A percentile compares a stretch with the other conserved stretches of the same genome.
phyloP scores from a whole-genome alignment of 2,888 invertebrate species.

The Pandemis cinnamomeana region DNA sequence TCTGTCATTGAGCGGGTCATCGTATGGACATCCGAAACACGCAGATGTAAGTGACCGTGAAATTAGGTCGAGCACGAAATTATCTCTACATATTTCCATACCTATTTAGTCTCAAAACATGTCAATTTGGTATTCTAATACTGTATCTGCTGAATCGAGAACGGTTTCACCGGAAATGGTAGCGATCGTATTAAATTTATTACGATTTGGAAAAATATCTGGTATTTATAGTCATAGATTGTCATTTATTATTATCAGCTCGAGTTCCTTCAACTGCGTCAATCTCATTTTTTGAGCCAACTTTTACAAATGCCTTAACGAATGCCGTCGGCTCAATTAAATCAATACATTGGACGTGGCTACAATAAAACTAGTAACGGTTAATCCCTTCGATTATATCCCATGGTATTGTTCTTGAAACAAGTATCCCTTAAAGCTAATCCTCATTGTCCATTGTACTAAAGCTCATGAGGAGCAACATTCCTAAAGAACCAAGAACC shows the following conservation, averaged over 20 bases:
- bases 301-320: background rate
- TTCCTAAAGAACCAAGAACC: constrained; percentile 6
- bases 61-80: constrained; percentile 57
- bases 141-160: constrained; percentile 13
- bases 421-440: constrained; percentile 27
- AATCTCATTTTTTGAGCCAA: background rate
- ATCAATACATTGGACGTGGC: background rate
- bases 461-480: constrained; percentile 14
- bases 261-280: background rate
- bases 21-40: constrained; percentile 59
- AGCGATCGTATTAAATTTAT: background rate
- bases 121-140: constrained; percentile 6
- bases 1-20: constrained; percentile 61
- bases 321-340: background rate
- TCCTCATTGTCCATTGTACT: constrained; percentile 36
- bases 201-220: background rate
- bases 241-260: background rate
- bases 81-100: constrained; percentile 10
- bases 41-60: constrained; percentile 65
- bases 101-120: constrained; percentile 9
- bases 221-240: background rate
- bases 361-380: constrained; percentile 17
- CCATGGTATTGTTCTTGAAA: constrained; percentile 33
- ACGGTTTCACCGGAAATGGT: constrained; percentile 29
- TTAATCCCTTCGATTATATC: constrained; percentile 29